Base-by-base conservation (phyloP, 2,888 invertebrate species). In the Pristionchus fissidentatus region DNA sequence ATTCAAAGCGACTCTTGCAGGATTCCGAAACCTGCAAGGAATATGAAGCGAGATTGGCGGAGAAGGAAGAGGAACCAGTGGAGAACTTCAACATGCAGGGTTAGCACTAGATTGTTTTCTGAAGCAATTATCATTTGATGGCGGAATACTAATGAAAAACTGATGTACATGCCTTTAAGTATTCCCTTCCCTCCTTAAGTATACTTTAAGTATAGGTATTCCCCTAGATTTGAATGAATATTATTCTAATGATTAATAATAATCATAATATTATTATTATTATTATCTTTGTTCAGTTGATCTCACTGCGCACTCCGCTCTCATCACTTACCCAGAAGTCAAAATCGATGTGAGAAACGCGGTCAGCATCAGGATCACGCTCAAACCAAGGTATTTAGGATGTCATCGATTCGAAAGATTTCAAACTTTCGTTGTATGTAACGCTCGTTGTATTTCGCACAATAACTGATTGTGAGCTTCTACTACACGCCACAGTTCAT, bases 331-430 rank as follows among this genome's bases (percentile, higher is more conserved):
- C 3, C 32, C 60, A 15, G 52, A 66, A 4, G 32, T 81, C 10
- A 62, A 57, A 3, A 81, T 81, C 52, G 81, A 81, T 22, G 81
- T 81, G 15, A 41, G 81, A 46, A 81, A 81, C 46, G 49, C 43
- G 3, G 62, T 81, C 19, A 62, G 32, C 35, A 66, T 81, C 46
- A 55, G 52, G 38, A 60, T 81, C 46, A 62, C 52, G 22, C 26
- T 81, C 29, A 81, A 62, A 38, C 81, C 81, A n/a, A 62, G 66
- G 81, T 81, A 66, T 3, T 22, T 43, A 13, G 7, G 26, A 5
- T 29, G n/a, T n/a, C n/a, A n/a, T n/a, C n/a, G n/a, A n/a, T n/a
- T n/a, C n/a, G n/a, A n/a, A n/a, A n/a, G n/a, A n/a, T n/a, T n/a
- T n/a, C n/a, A n/a, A n/a, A n/a, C n/a, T n/a, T n/a, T n/a, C n/a